phyloP scores from a whole-genome alignment of 1,140 invertebrate genomes.

The Cylas formicarius region DNA sequence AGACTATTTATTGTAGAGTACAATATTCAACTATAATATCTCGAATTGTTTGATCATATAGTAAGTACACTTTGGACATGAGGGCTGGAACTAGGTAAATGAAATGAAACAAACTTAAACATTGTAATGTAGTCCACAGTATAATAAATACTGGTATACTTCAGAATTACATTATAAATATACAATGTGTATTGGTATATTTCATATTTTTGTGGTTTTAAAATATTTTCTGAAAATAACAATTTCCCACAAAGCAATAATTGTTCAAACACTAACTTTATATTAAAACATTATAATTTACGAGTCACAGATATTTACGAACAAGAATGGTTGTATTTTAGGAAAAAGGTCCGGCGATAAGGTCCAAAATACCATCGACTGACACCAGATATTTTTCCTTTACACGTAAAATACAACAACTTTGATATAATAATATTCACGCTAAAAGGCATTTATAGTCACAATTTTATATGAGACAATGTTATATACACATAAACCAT shows the following conservation, averaged over 20 bases:
- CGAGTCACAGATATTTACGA: conserved; percentile 40
- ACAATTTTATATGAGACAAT: conserved; percentile 35
- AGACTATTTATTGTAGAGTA: too few species aligned
- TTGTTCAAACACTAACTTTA: conserved; percentile 43
- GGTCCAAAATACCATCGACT: conserved; percentile 1
- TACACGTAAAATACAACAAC: conserved; percentile 38
- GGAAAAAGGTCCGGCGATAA: conserved; percentile 27
- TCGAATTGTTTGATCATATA: too few species aligned
- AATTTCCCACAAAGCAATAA: conserved; percentile 45
- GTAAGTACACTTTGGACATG: too few species aligned
- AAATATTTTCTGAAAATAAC: conserved; percentile 47
- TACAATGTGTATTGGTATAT: conserved; percentile 45
- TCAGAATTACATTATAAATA: conserved; percentile 47
- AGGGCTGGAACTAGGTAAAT: background rate
- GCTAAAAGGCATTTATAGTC: conserved; percentile 43
- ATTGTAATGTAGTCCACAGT: conserved; percentile 44
- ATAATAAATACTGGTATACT: conserved; percentile 47
- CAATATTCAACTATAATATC: conserved; percentile 12
- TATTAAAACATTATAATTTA: conserved; percentile 39
- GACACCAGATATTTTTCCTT: conserved; percentile 27
- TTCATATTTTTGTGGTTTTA: conserved; percentile 43
- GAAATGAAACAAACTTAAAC: conserved; percentile 33
- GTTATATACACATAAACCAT: conserved; percentile 21
- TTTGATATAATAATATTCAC: conserved; percentile 40
- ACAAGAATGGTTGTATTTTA: conserved; percentile 37